A percentile compares a stretch with the other conserved stretches of the same genome.
phyloP scores from a whole-genome alignment of 1,140 invertebrate species.

The Lerema accius region DNA sequence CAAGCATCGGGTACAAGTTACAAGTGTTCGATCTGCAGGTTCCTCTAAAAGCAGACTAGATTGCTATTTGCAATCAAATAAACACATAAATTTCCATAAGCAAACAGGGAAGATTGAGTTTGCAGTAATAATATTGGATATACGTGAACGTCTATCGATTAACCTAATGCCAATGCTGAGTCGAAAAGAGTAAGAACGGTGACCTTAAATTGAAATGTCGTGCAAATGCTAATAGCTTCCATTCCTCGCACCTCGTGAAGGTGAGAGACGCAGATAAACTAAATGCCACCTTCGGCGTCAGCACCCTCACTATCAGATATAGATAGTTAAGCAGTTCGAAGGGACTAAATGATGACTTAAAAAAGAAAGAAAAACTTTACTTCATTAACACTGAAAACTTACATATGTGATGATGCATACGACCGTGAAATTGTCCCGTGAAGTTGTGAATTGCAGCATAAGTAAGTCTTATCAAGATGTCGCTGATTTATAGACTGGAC shows the following conservation, averaged over 20 bases:
- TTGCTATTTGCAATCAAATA: too few relatives aligned
- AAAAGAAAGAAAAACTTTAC: too few relatives aligned
- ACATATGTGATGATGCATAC: too few relatives aligned
- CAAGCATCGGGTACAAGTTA: too few relatives aligned
- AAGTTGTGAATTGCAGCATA: too few relatives aligned
- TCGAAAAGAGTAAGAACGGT: slow-evolving; percentile 26
- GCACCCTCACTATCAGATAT: slow-evolving; percentile 20
- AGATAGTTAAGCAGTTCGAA: slow-evolving; percentile 15
- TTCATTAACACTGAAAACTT: too few relatives aligned
- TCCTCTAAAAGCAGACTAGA: too few relatives aligned
- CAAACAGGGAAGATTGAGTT: background rate
- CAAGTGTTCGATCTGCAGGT: too few relatives aligned
- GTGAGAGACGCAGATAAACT: slow-evolving; percentile 41
- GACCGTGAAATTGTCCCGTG: too few relatives aligned
- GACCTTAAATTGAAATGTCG: slow-evolving; percentile 60
- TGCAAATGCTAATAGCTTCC: slow-evolving; percentile 62
- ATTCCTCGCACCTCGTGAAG: slow-evolving; percentile 52
- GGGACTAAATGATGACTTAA: background rate
- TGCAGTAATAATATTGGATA: background rate
- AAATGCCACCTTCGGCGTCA: slow-evolving; percentile 39
- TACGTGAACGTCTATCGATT: slow-evolving; percentile 10
- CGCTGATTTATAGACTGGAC: too few relatives aligned
- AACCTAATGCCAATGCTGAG: slow-evolving; percentile 23
- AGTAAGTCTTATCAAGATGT: too few relatives aligned
- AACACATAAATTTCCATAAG: too few relatives aligned